phyloP scores from a whole-genome alignment of 2,888 invertebrate genomes.

The Tinea trinotella region DNA sequence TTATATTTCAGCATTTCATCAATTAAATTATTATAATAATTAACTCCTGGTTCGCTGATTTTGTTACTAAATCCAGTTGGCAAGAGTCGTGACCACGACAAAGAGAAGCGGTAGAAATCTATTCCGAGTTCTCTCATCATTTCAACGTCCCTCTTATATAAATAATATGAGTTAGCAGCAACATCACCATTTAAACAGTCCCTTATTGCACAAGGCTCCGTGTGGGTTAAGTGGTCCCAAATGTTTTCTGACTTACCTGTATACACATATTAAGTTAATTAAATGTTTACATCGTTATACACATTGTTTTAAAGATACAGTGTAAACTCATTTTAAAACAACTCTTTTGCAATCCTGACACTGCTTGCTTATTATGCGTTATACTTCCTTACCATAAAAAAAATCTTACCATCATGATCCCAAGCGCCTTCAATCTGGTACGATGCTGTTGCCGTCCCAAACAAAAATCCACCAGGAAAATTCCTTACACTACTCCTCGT shows the following conservation, averaged over 20 bases:
- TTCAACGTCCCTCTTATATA: conserved; percentile 65
- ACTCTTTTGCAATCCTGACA: no score
- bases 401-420: conserved; percentile 21
- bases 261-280: conserved; percentile 20
- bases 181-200: conserved; percentile 74
- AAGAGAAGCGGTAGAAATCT: conserved; percentile 71
- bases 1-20: conserved; percentile 65
- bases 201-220: conserved; percentile 50
- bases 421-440: conserved; percentile 22
- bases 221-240: conserved; percentile 75
- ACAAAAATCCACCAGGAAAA: conserved; percentile 21
- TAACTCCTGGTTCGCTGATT: conserved; percentile 71
- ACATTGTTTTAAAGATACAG: no score
- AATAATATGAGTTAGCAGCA: conserved; percentile 77
- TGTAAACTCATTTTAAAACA: no score
- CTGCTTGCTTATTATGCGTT: no score
- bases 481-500: conserved; percentile 15
- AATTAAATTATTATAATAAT: conserved; percentile 76
- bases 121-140: conserved; percentile 54
- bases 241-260: conserved; percentile 72
- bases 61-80: conserved; percentile 67
- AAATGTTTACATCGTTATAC: no score
- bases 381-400: background rate
- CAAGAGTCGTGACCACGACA: conserved; percentile 77
- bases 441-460: conserved; percentile 21